A percentile compares a stretch with the other conserved stretches of the same genome.
These are phyloP conservation scores for Drosophila bocqueti DNA, from an alignment of 1,140 invertebrate species.

Conservation along the genomic window DNA sequence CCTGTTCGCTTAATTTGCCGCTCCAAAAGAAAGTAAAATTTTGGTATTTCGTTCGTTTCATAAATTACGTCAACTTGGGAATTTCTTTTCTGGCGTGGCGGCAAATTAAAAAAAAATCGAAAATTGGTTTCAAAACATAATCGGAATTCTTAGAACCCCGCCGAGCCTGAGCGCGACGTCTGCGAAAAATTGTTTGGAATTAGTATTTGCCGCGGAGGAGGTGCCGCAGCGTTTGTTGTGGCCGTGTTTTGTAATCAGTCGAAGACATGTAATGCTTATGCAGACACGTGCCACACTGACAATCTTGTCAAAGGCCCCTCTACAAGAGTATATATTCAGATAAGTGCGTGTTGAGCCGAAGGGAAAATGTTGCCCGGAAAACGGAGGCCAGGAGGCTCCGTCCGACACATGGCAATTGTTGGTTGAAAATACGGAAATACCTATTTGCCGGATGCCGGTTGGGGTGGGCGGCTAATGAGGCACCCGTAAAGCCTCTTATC, in stretches of 20 bases:
- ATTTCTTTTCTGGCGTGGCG: slow-evolving; percentile 29
- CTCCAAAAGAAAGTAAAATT: slow-evolving; percentile 71
- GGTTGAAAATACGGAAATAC: slow-evolving; percentile 48
- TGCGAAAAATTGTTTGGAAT: slow-evolving; percentile 36
- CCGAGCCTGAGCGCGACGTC: background rate
- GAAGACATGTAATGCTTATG: slow-evolving; percentile 48
- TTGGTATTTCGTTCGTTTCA: slow-evolving; percentile 43
- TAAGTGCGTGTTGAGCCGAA: slow-evolving; percentile 9
- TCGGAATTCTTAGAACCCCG: slow-evolving; percentile 3
- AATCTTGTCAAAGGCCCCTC: slow-evolving; percentile 19
- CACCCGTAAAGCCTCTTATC: slow-evolving; percentile 67
- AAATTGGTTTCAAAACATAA: slow-evolving; percentile 8
- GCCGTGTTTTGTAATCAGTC: slow-evolving; percentile 28
- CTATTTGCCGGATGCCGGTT: slow-evolving; percentile 24
- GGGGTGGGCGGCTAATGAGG: slow-evolving; percentile 60
- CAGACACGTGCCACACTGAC: slow-evolving; percentile 52
- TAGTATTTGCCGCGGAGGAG: background rate
- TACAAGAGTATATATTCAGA: background rate
- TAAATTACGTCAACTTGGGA: slow-evolving; percentile 52
- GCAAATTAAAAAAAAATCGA: slow-evolving; percentile 35
- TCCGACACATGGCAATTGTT: slow-evolving; percentile 50
- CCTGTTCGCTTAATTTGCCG: slow-evolving; percentile 60
- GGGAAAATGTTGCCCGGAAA: background rate
- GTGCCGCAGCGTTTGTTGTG: slow-evolving; percentile 1
- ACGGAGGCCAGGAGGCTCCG: background rate